Evolutionary conservation across 2,113 vertebrate species (phyloP), one percentile per base, ranked within the genome.

Genomic region (Tenrec ecaudatus): DNA sequence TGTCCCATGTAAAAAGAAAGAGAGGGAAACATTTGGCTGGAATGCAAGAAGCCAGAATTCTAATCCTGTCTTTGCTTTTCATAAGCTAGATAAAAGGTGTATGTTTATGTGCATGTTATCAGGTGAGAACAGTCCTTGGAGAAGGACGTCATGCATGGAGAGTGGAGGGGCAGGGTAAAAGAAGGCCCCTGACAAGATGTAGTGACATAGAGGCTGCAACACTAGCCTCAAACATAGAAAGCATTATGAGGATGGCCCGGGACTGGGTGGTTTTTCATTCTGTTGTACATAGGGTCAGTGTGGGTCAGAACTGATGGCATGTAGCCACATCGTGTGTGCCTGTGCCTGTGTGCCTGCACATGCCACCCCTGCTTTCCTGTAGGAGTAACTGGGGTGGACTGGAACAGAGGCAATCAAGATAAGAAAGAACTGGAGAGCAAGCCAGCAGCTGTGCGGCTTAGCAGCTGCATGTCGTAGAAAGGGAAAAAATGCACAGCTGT

Each of bases 11-110:
- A 86, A 2, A 78, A 91, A 95, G 10, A 47, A 8, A 15, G 31
- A 16, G 58, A 5, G n/a, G 31, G 62, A 81, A 71, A 11, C 0
- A 14, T 60, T 90, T 82, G 76, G 90, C 69, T 82, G 33, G 57
- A 88, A 92, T 90, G 82, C 60, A 92, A 77, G 60, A 95, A 93
- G 14, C n/a, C 76, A 86, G 60, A 81, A 33, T 87, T 29, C 77
- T 85, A 95, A 83, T 75, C 36, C n/a, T 38, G 14, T 27, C 5
- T 83, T 78, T 84, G 19, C 23, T 62, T 22, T 58, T 84, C 71
- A 16, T 43, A 64, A n/a, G 22, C 43, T 81, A 1, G 36, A 6
- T 89, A 23, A 58, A 53, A 58, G 16, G 5, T 64, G 10, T 53
- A 12, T 36, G n/a, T 53, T 6, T 78, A 36, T 27, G 11, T 27